Conservation (phyloP, 2,888 invertebrate species). For the Drosophila monieri region DNA sequence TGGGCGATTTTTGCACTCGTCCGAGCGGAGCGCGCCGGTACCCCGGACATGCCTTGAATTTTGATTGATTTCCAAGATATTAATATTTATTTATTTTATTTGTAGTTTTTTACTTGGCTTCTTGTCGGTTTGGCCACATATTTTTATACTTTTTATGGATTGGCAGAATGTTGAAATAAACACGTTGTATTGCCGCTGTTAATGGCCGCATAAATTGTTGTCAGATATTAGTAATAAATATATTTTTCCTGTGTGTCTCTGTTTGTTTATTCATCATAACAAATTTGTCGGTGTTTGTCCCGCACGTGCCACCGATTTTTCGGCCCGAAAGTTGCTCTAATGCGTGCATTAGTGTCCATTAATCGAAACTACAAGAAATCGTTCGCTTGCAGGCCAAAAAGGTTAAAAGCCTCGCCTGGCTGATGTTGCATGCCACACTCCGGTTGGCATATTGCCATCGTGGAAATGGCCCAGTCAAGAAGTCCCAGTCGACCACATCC, state of each 20-base stretch:
- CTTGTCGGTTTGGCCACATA: slow-evolving; percentile 17
- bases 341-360: slow-evolving; percentile 52
- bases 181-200: slow-evolving; percentile 72
- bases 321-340: slow-evolving; percentile 32
- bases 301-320: slow-evolving; percentile 66
- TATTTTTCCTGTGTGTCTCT: slow-evolving; percentile 20
- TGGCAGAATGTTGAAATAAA: slow-evolving; percentile 72
- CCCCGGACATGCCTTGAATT: slow-evolving; percentile 65
- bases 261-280: slow-evolving; percentile 69
- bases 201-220: slow-evolving; percentile 76
- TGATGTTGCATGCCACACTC: slow-evolving; percentile 31
- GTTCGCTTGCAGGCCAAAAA: slow-evolving; percentile 52
- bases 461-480: slow-evolving; percentile 45
- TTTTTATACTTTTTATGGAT: slow-evolving; percentile 26
- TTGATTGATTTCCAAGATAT: slow-evolving; percentile 72
- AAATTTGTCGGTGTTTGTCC: slow-evolving; percentile 44
- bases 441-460: slow-evolving; percentile 46
- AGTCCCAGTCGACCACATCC: slow-evolving; percentile 53
- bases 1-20: slow-evolving; percentile 61
- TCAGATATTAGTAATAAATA: slow-evolving; percentile 66
- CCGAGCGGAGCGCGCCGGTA: slow-evolving; percentile 19
- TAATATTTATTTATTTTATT: slow-evolving; percentile 67
- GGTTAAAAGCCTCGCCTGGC: slow-evolving; percentile 63
- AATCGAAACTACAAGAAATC: slow-evolving; percentile 61
- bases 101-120: slow-evolving; percentile 22